Evolutionary conservation across 64 coral and sea anemone species (phyloP).

Genomic region (Catalaphyllia jardinei): DNA sequence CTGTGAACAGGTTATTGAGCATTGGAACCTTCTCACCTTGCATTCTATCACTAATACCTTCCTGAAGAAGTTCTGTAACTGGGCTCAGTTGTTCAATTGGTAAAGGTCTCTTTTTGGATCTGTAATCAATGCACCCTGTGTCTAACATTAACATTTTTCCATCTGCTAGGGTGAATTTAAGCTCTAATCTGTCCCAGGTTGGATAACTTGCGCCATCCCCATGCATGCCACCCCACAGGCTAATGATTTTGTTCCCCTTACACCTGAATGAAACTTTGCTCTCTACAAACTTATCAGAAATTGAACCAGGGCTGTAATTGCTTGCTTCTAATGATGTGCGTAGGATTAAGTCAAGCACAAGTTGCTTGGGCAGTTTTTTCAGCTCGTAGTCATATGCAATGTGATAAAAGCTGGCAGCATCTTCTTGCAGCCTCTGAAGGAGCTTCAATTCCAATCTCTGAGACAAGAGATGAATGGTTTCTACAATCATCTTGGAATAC

Average conservation of each 20-base stretch:
- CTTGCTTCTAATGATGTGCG: slow-evolving; percentile 50
- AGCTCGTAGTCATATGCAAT: slow-evolving; percentile 33
- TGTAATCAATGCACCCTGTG: neutral
- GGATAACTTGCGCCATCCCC: slow-evolving; percentile 36
- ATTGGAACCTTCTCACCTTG: slow-evolving; percentile 29
- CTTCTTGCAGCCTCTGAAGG: slow-evolving; percentile 10
- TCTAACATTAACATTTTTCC: slow-evolving; percentile 11
- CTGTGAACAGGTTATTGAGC: slow-evolving; percentile 22
- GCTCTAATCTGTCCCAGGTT: slow-evolving; percentile 23
- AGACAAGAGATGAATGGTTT: slow-evolving; percentile 13
- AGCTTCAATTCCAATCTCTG: slow-evolving; percentile 33
- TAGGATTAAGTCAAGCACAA: slow-evolving; percentile 46
- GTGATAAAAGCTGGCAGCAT: neutral
- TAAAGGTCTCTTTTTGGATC: neutral
- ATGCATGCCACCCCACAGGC: slow-evolving; percentile 37
- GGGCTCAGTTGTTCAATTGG: slow-evolving; percentile 39
- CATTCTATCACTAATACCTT: slow-evolving; percentile 20
- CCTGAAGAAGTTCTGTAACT: slow-evolving; percentile 36
- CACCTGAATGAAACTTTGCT: slow-evolving; percentile 34
- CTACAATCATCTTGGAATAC: slow-evolving; percentile 6
- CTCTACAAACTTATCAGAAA: slow-evolving; percentile 58
- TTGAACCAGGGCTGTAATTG: slow-evolving; percentile 30
- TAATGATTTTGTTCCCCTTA: neutral
- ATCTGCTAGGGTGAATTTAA: slow-evolving; percentile 60
- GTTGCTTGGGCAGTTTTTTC: slow-evolving; percentile 37